phyloP scores from a whole-genome alignment of 2,888 invertebrate species.

The Thalpophila matura region DNA sequence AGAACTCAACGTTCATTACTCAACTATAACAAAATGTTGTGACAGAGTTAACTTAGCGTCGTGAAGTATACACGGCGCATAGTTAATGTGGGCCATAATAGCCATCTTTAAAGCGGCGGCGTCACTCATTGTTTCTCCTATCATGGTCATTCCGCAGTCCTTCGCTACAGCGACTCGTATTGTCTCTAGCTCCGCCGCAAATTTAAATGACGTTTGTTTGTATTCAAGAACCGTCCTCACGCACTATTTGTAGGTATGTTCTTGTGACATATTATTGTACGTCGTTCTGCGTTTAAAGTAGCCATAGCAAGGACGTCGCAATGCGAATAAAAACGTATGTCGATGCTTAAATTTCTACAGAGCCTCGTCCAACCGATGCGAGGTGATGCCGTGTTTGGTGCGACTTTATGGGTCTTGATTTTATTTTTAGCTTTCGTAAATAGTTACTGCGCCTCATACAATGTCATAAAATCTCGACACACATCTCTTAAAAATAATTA shows the following conservation, averaged over 20 bases:
- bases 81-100: slow-evolving; percentile 49
- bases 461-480: neutral
- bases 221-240: slow-evolving; percentile 83
- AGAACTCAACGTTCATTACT: neutral
- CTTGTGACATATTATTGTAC: slow-evolving; percentile 78
- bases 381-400: slow-evolving; percentile 24
- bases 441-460: slow-evolving; percentile 21
- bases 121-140: slow-evolving; percentile 61
- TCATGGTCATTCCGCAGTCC: slow-evolving; percentile 78
- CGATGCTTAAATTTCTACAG: slow-evolving; percentile 28
- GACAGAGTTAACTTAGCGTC: slow-evolving; percentile 32
- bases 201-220: slow-evolving; percentile 84
- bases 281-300: slow-evolving; percentile 78
- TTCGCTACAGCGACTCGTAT: slow-evolving; percentile 66
- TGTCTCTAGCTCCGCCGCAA: slow-evolving; percentile 74
- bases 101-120: slow-evolving; percentile 52
- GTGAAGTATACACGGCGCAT: slow-evolving; percentile 30
- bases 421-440: slow-evolving; percentile 44
- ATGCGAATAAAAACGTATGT: slow-evolving; percentile 65
- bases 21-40: slow-evolving; percentile 13
- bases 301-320: slow-evolving; percentile 74
- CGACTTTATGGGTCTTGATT: slow-evolving; percentile 31
- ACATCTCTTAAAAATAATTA: slow-evolving; percentile 14
- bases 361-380: slow-evolving; percentile 26
- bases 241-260: slow-evolving; percentile 75